Evolutionary conservation across 1,140 invertebrate species (phyloP), one percentile per base, ranked within the genome.

Genomic region (Colletes gigas): DNA sequence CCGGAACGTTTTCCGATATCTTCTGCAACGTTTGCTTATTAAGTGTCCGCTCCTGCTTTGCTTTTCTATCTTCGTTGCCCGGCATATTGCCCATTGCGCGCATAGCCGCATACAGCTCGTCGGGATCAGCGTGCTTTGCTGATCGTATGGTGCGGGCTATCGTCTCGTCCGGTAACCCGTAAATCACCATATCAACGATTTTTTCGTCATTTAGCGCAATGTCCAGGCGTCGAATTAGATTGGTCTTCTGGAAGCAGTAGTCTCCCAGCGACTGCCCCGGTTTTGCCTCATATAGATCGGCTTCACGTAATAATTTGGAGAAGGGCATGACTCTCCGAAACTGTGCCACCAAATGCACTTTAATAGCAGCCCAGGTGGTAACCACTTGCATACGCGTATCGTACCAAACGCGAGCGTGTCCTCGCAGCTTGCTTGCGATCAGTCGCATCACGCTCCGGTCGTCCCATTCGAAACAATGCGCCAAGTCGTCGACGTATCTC

Each of bases 231-330:
- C 70, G 41, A 3, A 72, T 5, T 0, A 47, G 14, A 9, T 21
- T 17, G 1, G 62, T 47, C 21, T 72, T 72, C 4, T 72, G 57
- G 9, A 72, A 72, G 15, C 57, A 72, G 3, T 72, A 72, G 15
- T 72, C 70, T 15, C 70, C 69, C 2, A 72, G 19, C 0, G 44
- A 3, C 1, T 62, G 70, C 3, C 70, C 57, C 2, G 44, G 44
- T 0, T 12, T 15, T 3, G 41, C 15, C 6, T 62, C 41, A 14
- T 72, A 72, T 1, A 62, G 4, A 9, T 14, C 60, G 0, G 60
- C 60, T 12, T 74, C 59, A 1, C 1, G 15, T 15, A 74, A 2
- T 3, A 1, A 12, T 3, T n/a, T 30, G 30, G 30, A 30, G 30
- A 30, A 30, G 30, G 30, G 30, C 30, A 30, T 30, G 30, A 30